Evolutionary conservation across 2,113 vertebrate species (phyloP).

Genomic region (Phylloscopus trochiloides): DNA sequence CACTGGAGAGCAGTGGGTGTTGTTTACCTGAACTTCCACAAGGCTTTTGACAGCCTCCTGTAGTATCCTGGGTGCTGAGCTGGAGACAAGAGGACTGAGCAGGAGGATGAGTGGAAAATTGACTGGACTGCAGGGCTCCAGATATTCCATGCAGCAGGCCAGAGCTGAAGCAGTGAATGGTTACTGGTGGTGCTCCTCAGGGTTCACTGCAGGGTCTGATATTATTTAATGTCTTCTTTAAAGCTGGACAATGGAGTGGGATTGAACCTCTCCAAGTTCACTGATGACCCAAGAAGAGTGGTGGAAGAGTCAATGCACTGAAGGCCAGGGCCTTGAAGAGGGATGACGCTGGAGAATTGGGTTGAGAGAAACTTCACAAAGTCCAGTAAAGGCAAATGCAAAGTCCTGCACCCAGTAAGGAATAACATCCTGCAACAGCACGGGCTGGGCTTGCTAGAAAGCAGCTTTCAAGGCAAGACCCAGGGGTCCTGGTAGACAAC

Average conservation of each 20-base stretch:
- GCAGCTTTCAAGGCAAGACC: background rate
- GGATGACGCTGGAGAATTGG: background rate
- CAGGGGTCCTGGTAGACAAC: background rate
- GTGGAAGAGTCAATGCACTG: background rate
- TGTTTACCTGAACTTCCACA: background rate
- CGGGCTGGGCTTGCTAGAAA: background rate
- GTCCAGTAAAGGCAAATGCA: background rate
- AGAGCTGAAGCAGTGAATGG: background rate
- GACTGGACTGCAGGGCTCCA: background rate
- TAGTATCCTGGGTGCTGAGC: background rate
- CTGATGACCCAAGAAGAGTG: background rate
- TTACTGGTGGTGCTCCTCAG: background rate
- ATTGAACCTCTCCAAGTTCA: background rate
- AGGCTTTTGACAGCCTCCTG: background rate
- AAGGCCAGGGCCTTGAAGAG: background rate
- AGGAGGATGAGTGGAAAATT: background rate
- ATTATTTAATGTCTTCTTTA: background rate
- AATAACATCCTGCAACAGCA: background rate
- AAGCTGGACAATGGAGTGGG: background rate
- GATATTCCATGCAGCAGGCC: background rate
- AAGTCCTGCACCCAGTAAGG: background rate
- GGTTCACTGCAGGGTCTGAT: background rate
- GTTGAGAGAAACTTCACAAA: background rate
- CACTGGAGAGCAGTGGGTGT: background rate
- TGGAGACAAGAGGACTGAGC: background rate